phyloP scores from a whole-genome alignment of 2,888 invertebrate genomes.

The Corbicula japonica region DNA sequence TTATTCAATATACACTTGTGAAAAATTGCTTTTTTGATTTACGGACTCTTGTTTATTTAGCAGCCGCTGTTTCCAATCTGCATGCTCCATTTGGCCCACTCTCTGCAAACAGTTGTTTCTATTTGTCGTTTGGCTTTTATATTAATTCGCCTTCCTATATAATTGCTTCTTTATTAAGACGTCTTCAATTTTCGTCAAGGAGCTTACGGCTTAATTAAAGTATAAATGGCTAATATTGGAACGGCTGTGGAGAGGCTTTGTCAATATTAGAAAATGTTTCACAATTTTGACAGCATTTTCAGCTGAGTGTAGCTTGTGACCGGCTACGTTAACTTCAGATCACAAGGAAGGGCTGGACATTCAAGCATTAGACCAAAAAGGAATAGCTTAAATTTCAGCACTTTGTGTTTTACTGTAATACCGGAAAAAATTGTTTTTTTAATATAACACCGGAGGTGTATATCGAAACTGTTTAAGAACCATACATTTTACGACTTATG shows the following conservation, averaged over 20 bases:
- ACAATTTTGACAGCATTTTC: background rate
- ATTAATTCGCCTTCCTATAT: conserved; percentile 23
- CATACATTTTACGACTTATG: background rate
- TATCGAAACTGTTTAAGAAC: background rate
- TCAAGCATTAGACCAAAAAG: background rate
- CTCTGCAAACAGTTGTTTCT: background rate
- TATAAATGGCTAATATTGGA: conserved; percentile 39
- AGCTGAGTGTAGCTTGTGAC: background rate
- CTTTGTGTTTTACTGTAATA: background rate
- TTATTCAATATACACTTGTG: too few relatives aligned
- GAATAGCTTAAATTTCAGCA: background rate
- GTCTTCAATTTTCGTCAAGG: conserved; percentile 39
- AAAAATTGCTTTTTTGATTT: too few relatives aligned
- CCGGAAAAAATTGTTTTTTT: background rate
- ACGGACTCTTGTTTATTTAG: too few relatives aligned
- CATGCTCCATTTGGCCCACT: background rate
- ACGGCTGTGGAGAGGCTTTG: background rate
- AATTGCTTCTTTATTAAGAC: conserved; percentile 39
- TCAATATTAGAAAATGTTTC: conserved; percentile 26
- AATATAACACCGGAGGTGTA: background rate
- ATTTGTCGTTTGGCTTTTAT: conserved; percentile 35
- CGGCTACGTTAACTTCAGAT: background rate
- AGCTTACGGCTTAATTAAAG: conserved; percentile 36
- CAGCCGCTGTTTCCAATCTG: too few relatives aligned
- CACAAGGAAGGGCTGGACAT: background rate